Conservation (phyloP, 2,888 invertebrate genomes). For the Tetramorium bicarinatum region DNA sequence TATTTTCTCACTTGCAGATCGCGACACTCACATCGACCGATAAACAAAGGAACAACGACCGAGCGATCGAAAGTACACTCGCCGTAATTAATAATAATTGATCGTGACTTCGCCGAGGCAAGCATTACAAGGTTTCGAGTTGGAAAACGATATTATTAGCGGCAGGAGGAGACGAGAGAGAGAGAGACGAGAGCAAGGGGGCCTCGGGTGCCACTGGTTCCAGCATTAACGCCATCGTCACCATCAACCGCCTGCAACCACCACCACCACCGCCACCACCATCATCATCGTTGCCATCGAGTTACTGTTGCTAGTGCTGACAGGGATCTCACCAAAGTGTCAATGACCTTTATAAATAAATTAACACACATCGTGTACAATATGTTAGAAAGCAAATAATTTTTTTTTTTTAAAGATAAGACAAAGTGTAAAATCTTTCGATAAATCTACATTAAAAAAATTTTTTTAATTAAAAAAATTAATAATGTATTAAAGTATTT, state of each 20-base stretch:
- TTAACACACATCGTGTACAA: neutral
- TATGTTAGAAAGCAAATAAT: neutral
- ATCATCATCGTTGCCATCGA: constrained; percentile 31
- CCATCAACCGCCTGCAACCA: constrained; percentile 74
- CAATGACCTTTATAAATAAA: neutral
- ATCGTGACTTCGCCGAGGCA: neutral
- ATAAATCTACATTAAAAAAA: neutral
- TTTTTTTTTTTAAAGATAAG: neutral
- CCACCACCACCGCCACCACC: constrained; percentile 59
- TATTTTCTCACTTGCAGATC: neutral
- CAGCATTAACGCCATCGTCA: constrained; percentile 78
- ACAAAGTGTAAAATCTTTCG: neutral
- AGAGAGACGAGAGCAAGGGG: constrained; percentile 59
- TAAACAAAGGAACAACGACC: neutral
- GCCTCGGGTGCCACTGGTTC: constrained; percentile 72
- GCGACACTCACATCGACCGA: neutral
- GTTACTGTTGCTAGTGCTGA: neutral
- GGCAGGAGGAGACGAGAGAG: constrained; percentile 54
- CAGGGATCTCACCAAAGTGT: neutral
- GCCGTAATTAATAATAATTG: constrained; percentile 15
- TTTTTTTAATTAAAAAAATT: neutral
- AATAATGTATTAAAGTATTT: neutral
- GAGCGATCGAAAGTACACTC: too few relatives aligned
- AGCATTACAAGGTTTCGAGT: neutral
- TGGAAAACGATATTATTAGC: constrained; percentile 15